Percentiles rank a stretch among this genome's conserved stretches.
Evolutionary conservation across 2,888 invertebrate genomes (phyloP).

Genomic region (Drosophila testacea): DNA sequence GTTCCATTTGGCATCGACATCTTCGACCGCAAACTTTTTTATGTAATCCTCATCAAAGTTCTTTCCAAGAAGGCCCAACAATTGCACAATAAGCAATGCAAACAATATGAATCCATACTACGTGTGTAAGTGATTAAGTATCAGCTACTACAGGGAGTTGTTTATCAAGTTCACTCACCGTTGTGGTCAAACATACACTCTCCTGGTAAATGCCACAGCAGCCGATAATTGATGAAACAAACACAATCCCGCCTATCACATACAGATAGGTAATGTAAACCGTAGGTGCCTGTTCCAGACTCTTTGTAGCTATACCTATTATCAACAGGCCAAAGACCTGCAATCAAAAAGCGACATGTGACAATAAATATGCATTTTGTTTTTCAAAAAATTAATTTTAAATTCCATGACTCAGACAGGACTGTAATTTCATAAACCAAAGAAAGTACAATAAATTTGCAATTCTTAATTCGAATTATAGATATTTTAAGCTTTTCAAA

Average conservation of each 20-base stretch:
- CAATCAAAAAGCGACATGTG: constrained; percentile 5
- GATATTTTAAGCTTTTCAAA: no score
- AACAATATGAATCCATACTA: constrained; percentile 91
- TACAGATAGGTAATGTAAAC: constrained; percentile 67
- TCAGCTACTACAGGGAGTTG: constrained; percentile 6
- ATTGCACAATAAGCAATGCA: constrained; percentile 89
- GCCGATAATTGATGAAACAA: constrained; percentile 73
- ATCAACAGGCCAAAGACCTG: constrained; percentile 72
- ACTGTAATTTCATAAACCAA: neutral
- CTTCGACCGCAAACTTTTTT: constrained; percentile 86
- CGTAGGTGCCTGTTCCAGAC: constrained; percentile 60
- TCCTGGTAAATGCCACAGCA: constrained; percentile 79
- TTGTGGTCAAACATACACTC: constrained; percentile 73
- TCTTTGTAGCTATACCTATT: constrained; percentile 65
- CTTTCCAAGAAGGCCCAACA: constrained; percentile 88
- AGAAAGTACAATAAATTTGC: neutral
- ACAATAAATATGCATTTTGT: constrained; percentile 7
- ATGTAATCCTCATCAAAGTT: constrained; percentile 87
- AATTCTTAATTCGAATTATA: neutral
- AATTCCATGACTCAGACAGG: neutral
- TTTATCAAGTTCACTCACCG: constrained; percentile 64
- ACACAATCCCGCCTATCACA: constrained; percentile 68
- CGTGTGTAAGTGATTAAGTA: constrained; percentile 47
- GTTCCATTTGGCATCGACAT: constrained; percentile 86
- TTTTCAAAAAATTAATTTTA: constrained; percentile 2